Base-by-base conservation (phyloP, 2,113 vertebrate species). In the Campylomormyrus numenius region DNA sequence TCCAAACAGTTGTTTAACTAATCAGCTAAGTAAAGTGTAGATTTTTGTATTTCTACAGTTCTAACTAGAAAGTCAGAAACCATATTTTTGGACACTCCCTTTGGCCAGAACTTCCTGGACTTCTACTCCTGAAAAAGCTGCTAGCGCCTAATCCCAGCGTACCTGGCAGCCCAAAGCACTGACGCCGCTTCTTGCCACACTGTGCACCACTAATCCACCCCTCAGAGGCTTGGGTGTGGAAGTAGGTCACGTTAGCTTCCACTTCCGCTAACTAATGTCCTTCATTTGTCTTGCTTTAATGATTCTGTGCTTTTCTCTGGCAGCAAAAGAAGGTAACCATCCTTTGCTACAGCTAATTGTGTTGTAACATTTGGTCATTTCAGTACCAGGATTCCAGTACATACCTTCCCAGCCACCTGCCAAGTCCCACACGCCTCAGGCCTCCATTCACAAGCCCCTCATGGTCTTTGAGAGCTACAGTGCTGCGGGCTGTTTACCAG, bases 121-220 rank as follows among this genome's bases (percentile, higher is more conserved):
- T 24, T 15, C 46, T 2, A 1, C 11, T 48, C 46, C 21, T 21
- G 19, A 48, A 93, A 92, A 93, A 91, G 88, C 92, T 91, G 88
- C 53, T 90, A 91, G 42, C 90, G 91, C 94, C 92, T 95, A 95
- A 95, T 95, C 95, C 93, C 86, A 56, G 93, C 93, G 94, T 95
- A 95, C 95, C 93, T 95, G 94, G 95, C 94, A 93, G 92, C 92
- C 93, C 92, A 66, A 89, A 93, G 92, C 92, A 92, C 92, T 92
- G 93, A 93, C 93, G 90, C 93, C 92, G 91, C 91, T 92, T 92
- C 92, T 87, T 88, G 90, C 91, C 86, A 91, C 92, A 87, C 90
- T 91, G 90, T 90, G 89, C 89, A 50, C 66, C 74, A 31, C 48
- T 89, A 89, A 89, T 89, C 88, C 88, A 24, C 31, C 62, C 17